Conservation (phyloP, 2,797 vertebrate species). For the Threskiornis aethiopicus region DNA sequence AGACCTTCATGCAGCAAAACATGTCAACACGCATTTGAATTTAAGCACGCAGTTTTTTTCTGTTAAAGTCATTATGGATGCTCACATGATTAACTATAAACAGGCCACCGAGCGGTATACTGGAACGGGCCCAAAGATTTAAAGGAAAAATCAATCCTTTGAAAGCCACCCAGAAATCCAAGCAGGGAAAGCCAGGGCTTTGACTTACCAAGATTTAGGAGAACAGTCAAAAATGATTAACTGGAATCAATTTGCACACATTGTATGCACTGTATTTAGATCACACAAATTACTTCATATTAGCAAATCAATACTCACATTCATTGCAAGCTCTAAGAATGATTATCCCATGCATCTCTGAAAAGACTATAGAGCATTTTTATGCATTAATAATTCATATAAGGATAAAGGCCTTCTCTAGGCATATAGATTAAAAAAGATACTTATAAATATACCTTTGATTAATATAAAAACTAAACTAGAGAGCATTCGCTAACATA, state of each 20-base stretch:
- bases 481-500: rapidly evolving
- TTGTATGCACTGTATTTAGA: constrained; percentile 26
- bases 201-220: background rate
- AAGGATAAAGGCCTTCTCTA: background rate
- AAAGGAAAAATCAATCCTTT: constrained; percentile 11
- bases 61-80: background rate
- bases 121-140: background rate
- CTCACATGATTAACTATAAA: background rate
- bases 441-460: background rate
- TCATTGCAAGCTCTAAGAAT: background rate
- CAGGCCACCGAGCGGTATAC: background rate
- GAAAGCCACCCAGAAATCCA: background rate
- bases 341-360: background rate
- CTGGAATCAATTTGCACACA: constrained; percentile 39
- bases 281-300: constrained; percentile 42
- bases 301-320: constrained; percentile 33
- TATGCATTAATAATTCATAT: constrained; percentile 2
- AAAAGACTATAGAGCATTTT: background rate
- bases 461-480: background rate
- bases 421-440: background rate
- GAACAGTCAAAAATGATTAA: constrained; percentile 9
- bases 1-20: background rate
- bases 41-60: background rate
- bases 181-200: background rate
- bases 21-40: background rate